phyloP scores from a whole-genome alignment of 2,113 vertebrate genomes.

The Hoplias malabaricus region DNA sequence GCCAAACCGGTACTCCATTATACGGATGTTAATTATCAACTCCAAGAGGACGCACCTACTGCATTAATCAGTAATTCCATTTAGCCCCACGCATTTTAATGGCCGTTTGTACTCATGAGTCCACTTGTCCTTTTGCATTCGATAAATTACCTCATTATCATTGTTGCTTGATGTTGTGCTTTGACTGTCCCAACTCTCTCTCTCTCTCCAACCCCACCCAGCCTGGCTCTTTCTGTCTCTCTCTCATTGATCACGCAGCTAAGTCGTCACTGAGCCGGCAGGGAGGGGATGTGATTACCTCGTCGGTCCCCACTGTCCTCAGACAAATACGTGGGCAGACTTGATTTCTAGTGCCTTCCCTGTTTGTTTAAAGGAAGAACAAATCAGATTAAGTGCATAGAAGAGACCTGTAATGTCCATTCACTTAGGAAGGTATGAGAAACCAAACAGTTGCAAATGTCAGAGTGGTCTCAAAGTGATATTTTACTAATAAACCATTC shows the following conservation, averaged over 20 bases:
- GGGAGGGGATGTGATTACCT: neutral
- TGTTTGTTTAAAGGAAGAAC: neutral
- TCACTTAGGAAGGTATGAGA: too few relatives aligned
- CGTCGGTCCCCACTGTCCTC: neutral
- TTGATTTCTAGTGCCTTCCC: neutral
- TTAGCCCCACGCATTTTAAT: neutral
- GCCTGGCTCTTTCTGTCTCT: neutral
- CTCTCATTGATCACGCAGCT: conserved; percentile 1
- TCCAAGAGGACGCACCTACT: neutral
- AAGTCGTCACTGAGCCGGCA: neutral
- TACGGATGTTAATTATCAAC: neutral
- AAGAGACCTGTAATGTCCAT: too few relatives aligned
- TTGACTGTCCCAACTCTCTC: neutral
- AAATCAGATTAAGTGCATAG: neutral
- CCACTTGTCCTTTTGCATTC: neutral
- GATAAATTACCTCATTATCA: neutral
- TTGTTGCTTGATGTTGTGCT: neutral
- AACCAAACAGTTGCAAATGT: too few relatives aligned
- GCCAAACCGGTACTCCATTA: neutral
- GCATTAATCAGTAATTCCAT: neutral
- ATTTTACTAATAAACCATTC: neutral
- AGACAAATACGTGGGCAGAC: conserved; percentile 1
- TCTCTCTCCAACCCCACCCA: neutral
- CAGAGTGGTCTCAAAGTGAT: too few relatives aligned
- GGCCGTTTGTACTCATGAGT: neutral